Conservation (phyloP, 1,140 invertebrate species). For the Drosophila varians region DNA sequence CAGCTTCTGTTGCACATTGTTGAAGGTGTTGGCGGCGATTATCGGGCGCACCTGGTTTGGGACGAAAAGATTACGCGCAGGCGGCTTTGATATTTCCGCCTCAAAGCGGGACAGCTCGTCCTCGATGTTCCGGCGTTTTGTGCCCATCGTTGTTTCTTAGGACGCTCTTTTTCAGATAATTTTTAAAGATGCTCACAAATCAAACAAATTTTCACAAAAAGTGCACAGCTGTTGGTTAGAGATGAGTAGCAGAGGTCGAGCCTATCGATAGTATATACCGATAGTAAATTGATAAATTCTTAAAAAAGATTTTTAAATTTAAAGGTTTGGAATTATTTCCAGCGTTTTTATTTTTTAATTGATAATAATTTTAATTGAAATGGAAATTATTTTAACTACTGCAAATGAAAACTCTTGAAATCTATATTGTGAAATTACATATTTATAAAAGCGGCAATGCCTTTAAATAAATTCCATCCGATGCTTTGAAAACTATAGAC, state of each 20-base stretch:
- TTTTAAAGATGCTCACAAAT: constrained; percentile 15
- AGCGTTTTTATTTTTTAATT: too few species aligned
- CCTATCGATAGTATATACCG: neutral
- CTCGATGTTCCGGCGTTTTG: constrained; percentile 87
- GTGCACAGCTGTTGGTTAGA: constrained; percentile 42
- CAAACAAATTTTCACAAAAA: constrained; percentile 45
- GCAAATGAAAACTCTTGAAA: too few species aligned
- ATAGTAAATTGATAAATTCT: neutral
- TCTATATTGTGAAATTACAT: too few species aligned
- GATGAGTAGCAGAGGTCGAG: neutral
- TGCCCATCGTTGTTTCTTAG: constrained; percentile 69
- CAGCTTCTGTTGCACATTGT: constrained; percentile 87
- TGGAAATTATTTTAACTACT: too few species aligned
- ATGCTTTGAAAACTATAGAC: too few species aligned
- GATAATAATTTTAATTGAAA: too few species aligned
- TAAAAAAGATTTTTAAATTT: neutral
- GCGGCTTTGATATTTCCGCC: constrained; percentile 90
- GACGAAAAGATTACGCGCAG: constrained; percentile 80
- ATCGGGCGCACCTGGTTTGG: constrained; percentile 86
- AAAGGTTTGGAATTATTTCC: too few species aligned
- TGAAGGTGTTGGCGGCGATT: constrained; percentile 88
- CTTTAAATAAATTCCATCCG: too few species aligned
- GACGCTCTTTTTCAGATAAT: too few species aligned
- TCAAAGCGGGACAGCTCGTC: constrained; percentile 94
- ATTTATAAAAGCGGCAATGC: too few species aligned